phyloP scores from a whole-genome alignment of 2,113 vertebrate species.

The Thinocorus orbignyianus region DNA sequence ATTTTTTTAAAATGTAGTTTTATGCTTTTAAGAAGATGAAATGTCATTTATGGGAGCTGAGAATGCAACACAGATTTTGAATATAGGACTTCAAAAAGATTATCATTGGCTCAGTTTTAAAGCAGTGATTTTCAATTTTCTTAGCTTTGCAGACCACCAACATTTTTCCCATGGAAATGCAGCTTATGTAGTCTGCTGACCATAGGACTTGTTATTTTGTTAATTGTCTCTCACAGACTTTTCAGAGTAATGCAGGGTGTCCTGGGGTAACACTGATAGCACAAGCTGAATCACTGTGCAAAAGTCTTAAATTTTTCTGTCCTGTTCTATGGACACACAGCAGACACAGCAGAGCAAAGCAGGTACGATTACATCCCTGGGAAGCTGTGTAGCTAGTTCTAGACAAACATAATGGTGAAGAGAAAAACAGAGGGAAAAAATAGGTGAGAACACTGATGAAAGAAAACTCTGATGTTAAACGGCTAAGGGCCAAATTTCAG shows the following conservation, averaged over 20 bases:
- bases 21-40: conserved; percentile 8
- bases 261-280: not conserved
- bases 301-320: not conserved
- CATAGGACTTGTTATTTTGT: not conserved
- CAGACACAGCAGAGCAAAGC: not conserved
- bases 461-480: not conserved
- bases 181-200: not conserved
- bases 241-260: not conserved
- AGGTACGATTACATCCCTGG: rapidly evolving
- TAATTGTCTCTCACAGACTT: not conserved
- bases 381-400: not conserved
- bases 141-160: conserved; percentile 51
- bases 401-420: not conserved
- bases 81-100: conserved; percentile 46
- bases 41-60: conserved; percentile 41
- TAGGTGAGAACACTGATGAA: not conserved
- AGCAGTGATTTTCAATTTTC: conserved; percentile 24
- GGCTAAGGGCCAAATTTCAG: not conserved
- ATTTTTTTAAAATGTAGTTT: not conserved
- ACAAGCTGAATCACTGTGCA: not conserved
- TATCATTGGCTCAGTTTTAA: conserved; percentile 21
- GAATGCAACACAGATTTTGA: conserved; percentile 55
- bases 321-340: not conserved
- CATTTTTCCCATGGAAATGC: conserved; percentile 34
- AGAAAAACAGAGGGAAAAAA: not conserved